Evolutionary conservation across 2,797 vertebrate species (phyloP).

Genomic region (Glyptemys insculpta): DNA sequence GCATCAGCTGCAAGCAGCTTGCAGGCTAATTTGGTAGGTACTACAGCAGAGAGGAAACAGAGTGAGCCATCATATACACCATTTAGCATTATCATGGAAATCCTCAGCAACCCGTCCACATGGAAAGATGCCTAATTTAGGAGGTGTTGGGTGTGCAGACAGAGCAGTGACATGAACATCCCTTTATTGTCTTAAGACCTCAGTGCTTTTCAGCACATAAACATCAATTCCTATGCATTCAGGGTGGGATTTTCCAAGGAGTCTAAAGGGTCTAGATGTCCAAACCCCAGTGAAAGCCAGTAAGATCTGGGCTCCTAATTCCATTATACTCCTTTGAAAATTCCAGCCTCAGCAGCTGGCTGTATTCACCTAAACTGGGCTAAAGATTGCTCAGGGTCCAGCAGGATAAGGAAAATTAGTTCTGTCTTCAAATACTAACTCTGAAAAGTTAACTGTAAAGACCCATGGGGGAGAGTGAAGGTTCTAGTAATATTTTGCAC

Average conservation of each 20-base stretch:
- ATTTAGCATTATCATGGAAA: not conserved
- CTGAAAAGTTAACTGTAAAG: not conserved
- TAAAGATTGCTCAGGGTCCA: not conserved
- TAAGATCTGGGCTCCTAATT: not conserved
- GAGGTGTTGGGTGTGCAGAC: not conserved
- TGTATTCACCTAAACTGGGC: not conserved
- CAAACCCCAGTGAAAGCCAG: not conserved
- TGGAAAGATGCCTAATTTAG: not conserved
- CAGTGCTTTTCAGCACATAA: not conserved
- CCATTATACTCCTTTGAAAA: not conserved
- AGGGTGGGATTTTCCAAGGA: not conserved
- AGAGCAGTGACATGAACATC: not conserved
- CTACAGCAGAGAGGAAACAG: not conserved
- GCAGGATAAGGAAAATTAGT: not conserved
- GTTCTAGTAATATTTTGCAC: not conserved
- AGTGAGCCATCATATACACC: not conserved
- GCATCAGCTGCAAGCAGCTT: not conserved
- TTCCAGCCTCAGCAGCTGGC: not conserved
- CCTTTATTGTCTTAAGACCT: not conserved
- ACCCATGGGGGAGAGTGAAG: not conserved
- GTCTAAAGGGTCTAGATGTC: not conserved
- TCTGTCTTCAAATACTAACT: not conserved
- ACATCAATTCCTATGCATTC: not conserved
- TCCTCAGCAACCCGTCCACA: no score
- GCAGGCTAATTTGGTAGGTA: not conserved